Conservation (phyloP, 2,888 invertebrate genomes). For the Torymus tubicola region DNA sequence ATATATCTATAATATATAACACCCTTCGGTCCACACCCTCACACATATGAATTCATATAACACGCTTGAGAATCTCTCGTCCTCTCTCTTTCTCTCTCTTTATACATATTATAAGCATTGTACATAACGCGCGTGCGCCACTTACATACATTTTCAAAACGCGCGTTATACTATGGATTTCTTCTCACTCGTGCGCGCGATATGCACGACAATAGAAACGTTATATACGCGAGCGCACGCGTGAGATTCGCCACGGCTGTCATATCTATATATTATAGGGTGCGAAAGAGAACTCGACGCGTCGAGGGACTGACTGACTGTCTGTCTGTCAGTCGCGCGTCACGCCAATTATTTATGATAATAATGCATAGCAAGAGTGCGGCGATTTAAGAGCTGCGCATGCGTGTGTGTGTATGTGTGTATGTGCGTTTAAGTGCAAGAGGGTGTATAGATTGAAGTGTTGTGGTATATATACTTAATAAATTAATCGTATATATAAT, state of each 20-base stretch:
- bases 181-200: background rate
- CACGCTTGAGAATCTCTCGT: too few species aligned
- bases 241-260: conserved; percentile 51
- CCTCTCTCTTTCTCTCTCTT: too few species aligned
- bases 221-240: background rate
- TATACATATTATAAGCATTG: too few species aligned
- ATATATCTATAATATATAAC: too few species aligned
- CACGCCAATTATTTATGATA: conserved; percentile 57
- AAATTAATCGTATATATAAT: too few species aligned
- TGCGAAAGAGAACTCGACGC: conserved; percentile 1
- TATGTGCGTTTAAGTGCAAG: too few species aligned
- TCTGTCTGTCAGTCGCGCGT: conserved; percentile 50
- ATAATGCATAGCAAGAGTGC: background rate
- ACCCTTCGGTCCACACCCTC: too few species aligned
- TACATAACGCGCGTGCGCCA: background rate
- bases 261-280: background rate
- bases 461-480: too few species aligned
- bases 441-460: too few species aligned
- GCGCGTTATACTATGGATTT: conserved; percentile 18
- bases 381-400: background rate
- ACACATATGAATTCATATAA: too few species aligned
- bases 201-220: conserved; percentile 43
- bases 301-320: background rate
- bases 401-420: too few species aligned
- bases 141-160: background rate